phyloP scores from a whole-genome alignment of 2,888 invertebrate genomes.

The Anoncus sp. region DNA sequence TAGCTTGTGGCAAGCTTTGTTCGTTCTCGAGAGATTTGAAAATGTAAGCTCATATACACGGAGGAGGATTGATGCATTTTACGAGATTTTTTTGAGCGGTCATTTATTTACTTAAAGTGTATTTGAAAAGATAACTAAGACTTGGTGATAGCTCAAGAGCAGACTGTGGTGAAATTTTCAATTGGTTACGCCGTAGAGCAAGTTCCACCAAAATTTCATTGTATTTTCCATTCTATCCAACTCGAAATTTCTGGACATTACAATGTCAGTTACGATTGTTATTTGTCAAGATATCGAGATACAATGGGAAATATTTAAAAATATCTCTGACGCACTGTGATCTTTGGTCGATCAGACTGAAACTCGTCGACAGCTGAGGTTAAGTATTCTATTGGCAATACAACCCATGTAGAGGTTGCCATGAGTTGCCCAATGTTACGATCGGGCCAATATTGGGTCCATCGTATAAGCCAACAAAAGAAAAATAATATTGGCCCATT shows the following conservation, averaged over 20 bases:
- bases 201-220: neutral
- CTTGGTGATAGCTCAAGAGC: neutral
- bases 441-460: no score
- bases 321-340: no score
- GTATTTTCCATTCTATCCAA: neutral
- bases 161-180: neutral
- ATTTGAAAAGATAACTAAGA: neutral
- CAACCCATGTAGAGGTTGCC: no score
- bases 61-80: constrained; percentile 10
- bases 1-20: constrained; percentile 8
- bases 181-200: no score
- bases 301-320: no score
- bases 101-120: neutral
- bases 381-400: no score
- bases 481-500: no score
- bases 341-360: no score
- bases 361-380: no score
- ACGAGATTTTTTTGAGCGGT: neutral
- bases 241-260: neutral
- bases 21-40: constrained; percentile 4
- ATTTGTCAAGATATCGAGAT: neutral
- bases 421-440: no score
- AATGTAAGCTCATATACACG: neutral
- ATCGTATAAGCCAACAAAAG: no score
- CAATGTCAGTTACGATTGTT: neutral